A percentile compares a stretch with the other conserved stretches of the same genome.
Evolutionary conservation across 2,113 vertebrate species (phyloP).

Genomic region (Cavia aperea): DNA sequence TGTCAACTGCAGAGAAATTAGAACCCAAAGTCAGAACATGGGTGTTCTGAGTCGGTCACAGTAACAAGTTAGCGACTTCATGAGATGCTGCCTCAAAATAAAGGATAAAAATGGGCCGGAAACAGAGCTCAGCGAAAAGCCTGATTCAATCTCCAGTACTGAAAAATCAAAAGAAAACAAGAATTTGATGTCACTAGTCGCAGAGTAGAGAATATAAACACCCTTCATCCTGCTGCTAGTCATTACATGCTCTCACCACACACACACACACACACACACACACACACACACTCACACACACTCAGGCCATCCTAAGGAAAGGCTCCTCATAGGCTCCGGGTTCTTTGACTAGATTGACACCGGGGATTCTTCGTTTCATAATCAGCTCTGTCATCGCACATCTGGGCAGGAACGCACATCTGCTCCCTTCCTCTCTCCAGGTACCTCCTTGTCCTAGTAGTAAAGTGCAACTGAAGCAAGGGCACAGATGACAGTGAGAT

Average conservation of each 20-base stretch:
- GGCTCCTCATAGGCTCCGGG: no score
- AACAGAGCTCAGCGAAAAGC: background rate
- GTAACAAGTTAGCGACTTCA: background rate
- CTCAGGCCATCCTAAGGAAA: background rate
- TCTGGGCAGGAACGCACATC: background rate
- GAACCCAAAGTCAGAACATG: background rate
- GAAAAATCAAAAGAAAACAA: background rate
- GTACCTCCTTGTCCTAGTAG: background rate
- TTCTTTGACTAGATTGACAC: background rate
- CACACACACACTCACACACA: background rate
- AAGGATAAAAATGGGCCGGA: background rate
- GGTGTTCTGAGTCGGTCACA: background rate
- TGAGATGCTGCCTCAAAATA: background rate
- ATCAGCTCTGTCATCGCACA: background rate
- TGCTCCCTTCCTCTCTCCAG: constrained; percentile 21
- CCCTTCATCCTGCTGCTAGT: background rate
- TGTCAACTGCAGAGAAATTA: background rate
- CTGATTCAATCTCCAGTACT: background rate
- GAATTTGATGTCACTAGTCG: background rate
- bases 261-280: background rate
- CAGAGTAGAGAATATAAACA: background rate
- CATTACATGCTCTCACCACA: background rate
- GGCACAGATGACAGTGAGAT: background rate
- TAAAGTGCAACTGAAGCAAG: constrained; percentile 33
- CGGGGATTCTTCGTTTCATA: background rate